Conservation (phyloP, 64 coral and sea anemone genomes). For the Pocillopora damicornis region DNA sequence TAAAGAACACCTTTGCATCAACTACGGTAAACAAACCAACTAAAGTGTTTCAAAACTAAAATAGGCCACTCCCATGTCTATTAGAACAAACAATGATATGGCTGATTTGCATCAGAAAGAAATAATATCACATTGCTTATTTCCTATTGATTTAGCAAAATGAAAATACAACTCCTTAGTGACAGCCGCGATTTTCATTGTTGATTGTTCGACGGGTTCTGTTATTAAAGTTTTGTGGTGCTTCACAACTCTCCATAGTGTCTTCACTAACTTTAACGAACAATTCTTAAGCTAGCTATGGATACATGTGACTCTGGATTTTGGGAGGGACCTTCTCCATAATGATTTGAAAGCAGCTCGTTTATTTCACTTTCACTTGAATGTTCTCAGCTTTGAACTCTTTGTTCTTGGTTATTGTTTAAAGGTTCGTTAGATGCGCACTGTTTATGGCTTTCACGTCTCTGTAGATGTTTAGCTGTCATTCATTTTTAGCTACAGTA, state of each 20-base stretch:
- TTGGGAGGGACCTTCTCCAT: not conserved
- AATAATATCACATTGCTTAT: not conserved
- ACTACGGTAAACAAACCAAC: not conserved
- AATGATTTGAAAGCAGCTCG: too few species aligned
- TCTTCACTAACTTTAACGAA: not conserved
- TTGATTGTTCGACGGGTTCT: not conserved
- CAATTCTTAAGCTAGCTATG: not conserved
- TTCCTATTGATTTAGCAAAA: not conserved
- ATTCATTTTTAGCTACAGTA: too few species aligned
- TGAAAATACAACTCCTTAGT: not conserved
- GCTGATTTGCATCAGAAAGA: constrained; percentile 19
- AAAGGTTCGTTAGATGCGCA: too few species aligned
- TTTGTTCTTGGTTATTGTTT: too few species aligned
- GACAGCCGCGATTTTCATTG: not conserved
- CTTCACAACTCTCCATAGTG: constrained; percentile 9
- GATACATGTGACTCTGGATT: not conserved
- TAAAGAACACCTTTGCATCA: not conserved
- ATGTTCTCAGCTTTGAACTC: too few species aligned
- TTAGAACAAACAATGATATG: not conserved
- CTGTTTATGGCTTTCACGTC: too few species aligned
- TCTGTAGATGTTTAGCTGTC: too few species aligned
- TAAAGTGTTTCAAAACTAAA: not conserved
- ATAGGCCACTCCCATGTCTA: not conserved
- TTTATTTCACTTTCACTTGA: too few species aligned
- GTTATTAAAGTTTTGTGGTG: constrained; percentile 1